A percentile compares a stretch with the other conserved stretches of the same genome.
Conservation (phyloP, 2,113 vertebrate species). For the Galbula dea region DNA sequence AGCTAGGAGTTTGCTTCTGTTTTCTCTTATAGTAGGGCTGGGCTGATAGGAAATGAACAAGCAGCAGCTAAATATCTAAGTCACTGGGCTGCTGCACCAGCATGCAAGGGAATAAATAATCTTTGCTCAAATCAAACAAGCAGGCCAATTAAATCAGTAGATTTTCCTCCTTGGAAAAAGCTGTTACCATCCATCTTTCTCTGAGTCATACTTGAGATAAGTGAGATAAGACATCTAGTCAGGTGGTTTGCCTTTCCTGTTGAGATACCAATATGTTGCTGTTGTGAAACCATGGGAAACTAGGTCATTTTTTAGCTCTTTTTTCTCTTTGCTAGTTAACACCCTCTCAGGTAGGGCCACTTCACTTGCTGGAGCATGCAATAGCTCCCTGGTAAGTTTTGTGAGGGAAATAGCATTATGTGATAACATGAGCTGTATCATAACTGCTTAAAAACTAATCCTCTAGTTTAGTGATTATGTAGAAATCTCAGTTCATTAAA, state of each 20-base stretch:
- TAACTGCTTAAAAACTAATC: neutral
- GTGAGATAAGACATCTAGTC: neutral
- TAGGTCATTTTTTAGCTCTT: neutral
- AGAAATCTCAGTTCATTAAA: neutral
- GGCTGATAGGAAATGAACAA: neutral
- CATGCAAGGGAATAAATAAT: neutral
- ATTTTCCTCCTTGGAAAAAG: slow-evolving; percentile 11
- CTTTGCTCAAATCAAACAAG: slow-evolving; percentile 4
- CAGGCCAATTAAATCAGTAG: neutral
- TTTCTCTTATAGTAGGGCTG: neutral
- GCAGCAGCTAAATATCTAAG: slow-evolving; percentile 15
- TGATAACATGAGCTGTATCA: neutral
- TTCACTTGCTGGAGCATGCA: neutral
- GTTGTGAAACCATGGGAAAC: neutral
- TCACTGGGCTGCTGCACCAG: neutral
- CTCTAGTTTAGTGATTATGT: neutral
- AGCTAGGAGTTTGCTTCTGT: neutral
- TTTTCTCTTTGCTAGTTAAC: neutral
- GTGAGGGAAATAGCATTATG: neutral
- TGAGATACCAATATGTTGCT: neutral
- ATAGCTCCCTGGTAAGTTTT: neutral
- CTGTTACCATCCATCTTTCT: neutral
- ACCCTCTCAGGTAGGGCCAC: neutral
- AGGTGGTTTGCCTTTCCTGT: neutral
- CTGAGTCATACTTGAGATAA: neutral